A percentile compares a stretch with the other conserved stretches of the same genome.
Evolutionary conservation across 1,140 invertebrate species (phyloP).

Genomic region (Drosophila subpulchrella): DNA sequence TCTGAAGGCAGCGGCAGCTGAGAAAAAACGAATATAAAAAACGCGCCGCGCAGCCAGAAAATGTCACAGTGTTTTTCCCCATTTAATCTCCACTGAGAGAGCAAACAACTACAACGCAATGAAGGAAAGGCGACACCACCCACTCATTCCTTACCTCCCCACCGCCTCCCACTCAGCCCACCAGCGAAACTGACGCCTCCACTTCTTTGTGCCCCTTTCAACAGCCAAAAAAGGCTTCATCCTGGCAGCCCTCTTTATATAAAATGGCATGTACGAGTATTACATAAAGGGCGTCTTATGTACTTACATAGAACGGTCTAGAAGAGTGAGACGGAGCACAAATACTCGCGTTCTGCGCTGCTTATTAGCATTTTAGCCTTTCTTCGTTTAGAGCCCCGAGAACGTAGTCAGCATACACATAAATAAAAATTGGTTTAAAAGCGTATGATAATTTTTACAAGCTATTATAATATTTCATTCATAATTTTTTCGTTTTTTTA

Average conservation of each 20-base stretch:
- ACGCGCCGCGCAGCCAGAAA: constrained; percentile 74
- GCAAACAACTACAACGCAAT: constrained; percentile 67
- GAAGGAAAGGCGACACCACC: constrained; percentile 25
- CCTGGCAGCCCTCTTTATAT: constrained; percentile 58
- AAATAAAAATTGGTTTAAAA: constrained; percentile 6
- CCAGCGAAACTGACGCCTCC: constrained; percentile 56
- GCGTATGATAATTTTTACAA: not conserved
- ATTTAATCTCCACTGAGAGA: constrained; percentile 79
- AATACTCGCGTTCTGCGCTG: constrained; percentile 52
- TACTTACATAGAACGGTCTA: constrained; percentile 60
- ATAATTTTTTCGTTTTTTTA: not conserved
- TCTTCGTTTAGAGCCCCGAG: constrained; percentile 47
- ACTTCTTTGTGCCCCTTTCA: constrained; percentile 79
- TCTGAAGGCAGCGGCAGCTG: constrained; percentile 52
- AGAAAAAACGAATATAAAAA: constrained; percentile 59
- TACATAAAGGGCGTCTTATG: constrained; percentile 76
- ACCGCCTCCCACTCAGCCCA: constrained; percentile 23
- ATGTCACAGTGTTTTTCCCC: constrained; percentile 81
- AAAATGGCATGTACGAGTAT: constrained; percentile 65
- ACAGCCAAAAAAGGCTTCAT: constrained; percentile 78
- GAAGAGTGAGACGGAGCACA: constrained; percentile 26
- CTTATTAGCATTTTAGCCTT: constrained; percentile 83
- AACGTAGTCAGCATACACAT: constrained; percentile 21
- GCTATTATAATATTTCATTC: no score
- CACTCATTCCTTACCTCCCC: constrained; percentile 5